Conservation (phyloP, 2,888 invertebrate species). For the Stegophylla sp. region DNA sequence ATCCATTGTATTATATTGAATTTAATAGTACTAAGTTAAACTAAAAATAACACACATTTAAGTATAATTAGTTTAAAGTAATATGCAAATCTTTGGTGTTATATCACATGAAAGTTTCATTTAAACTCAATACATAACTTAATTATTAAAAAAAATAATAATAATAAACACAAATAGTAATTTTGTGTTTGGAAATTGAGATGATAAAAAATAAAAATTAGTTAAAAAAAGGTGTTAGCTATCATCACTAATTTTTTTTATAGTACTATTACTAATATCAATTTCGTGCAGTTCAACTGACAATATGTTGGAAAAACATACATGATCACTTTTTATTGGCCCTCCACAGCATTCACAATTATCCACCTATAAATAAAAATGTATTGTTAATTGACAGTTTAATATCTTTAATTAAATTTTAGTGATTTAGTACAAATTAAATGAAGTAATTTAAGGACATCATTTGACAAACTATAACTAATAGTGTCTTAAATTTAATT, state of each 20-base stretch:
- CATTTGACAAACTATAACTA: too few relatives aligned
- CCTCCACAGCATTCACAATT: constrained; percentile 54
- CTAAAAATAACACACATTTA: constrained; percentile 7
- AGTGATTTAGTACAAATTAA: too few relatives aligned
- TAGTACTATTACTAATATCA: constrained; percentile 39
- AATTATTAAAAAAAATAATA: constrained; percentile 1
- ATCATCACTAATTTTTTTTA: constrained; percentile 27
- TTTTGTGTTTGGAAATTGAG: neutral
- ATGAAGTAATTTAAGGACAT: too few relatives aligned
- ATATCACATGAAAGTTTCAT: constrained; percentile 20
- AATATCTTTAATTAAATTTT: too few relatives aligned
- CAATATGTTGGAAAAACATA: constrained; percentile 53
- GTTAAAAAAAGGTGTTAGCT: constrained; percentile 31
- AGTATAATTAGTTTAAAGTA: constrained; percentile 2
- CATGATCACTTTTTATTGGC: constrained; percentile 48
- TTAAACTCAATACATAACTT: constrained; percentile 6
- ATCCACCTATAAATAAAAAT: constrained; percentile 20
- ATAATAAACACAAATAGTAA: constrained; percentile 19
- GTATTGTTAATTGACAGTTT: neutral
- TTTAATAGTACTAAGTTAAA: constrained; percentile 8
- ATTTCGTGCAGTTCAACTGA: constrained; percentile 47
- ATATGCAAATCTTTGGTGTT: constrained; percentile 11
- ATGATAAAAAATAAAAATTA: constrained; percentile 7
- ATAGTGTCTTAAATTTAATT: too few relatives aligned
- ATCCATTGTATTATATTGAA: neutral